Evolutionary conservation across 2,888 invertebrate species (phyloP).

Genomic region (Asteroscopus sphinx): DNA sequence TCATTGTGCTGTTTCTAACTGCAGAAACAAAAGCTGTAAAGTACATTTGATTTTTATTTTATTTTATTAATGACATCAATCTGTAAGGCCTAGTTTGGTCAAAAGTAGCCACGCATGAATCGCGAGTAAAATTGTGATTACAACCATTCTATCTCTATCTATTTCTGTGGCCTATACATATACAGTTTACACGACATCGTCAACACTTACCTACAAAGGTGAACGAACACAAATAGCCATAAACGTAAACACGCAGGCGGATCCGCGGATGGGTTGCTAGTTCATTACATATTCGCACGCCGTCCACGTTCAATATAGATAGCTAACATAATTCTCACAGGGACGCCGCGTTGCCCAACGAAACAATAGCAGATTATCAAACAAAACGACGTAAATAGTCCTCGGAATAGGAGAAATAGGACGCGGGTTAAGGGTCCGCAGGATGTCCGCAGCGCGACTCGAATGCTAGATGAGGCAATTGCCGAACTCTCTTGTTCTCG

Average conservation of each 20-base stretch:
- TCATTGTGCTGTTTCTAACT: no score
- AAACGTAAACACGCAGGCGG: constrained; percentile 42
- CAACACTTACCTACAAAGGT: constrained; percentile 22
- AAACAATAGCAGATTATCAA: constrained; percentile 89
- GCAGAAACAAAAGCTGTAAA: no score
- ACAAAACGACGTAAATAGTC: constrained; percentile 88
- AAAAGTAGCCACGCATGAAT: no score
- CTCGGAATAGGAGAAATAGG: constrained; percentile 82
- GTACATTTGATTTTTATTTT: no score
- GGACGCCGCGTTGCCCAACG: constrained; percentile 80
- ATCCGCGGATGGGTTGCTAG: constrained; percentile 42
- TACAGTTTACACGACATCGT: no score
- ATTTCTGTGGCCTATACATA: no score
- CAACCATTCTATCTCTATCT: no score
- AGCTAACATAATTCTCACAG: constrained; percentile 87
- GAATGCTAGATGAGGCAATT: constrained; percentile 85
- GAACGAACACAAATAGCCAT: constrained; percentile 35
- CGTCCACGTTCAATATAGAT: constrained; percentile 85
- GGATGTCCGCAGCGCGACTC: constrained; percentile 82
- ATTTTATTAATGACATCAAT: no score
- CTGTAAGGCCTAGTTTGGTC: no score
- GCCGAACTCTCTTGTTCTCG: constrained; percentile 65
- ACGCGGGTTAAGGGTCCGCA: constrained; percentile 85
- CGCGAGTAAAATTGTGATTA: no score
- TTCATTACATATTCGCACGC: constrained; percentile 84